Base-by-base conservation (phyloP, 2,888 invertebrate species). In the Chloromyia formosa region DNA sequence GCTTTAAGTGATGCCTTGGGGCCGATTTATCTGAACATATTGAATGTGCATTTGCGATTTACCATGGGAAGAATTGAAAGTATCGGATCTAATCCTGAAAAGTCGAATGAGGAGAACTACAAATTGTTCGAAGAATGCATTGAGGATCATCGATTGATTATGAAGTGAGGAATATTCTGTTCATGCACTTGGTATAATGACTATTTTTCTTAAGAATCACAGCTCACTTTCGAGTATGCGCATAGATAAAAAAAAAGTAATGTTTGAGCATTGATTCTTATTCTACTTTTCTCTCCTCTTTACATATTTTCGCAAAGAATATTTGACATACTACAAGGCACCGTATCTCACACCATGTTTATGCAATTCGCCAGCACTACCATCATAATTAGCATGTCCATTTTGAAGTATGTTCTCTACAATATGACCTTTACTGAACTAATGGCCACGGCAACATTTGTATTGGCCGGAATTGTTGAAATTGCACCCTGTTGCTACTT, bases 401-500 rank as follows among this genome's bases (percentile, higher is more conserved):
- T 74, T 10, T 76, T 80, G 18, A 78, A 79, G 75, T 75, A 78
- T 10, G 64, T 79, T 5, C 69, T 75, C 5, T 77, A 78, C 62
- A 66, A 73, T 3, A 71, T 64, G 1, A 64, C 75, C 45, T 14
- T 77, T 0, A 73, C 68, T 1, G 75, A 78, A 16, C 49, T 78
- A 20, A 1, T 80, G 0, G 49, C 75, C 5, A 73, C 75, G 3
- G 2, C 75, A 5, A 16, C 71, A 10, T 80, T 79, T 56, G 23
- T 80, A 20, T 0, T 72, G 1, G 73, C 78, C 1, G 20, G 79
- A 0, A 40, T 80, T 4, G 72, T 76, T 20, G 77, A 81, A 75
- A 74, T 79, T 1, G 75, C 78, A 27, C 81, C 81, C 22, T 78
- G 78, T 74, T 81, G 80, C 53, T 79, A 78, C 77, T 75, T 77